Base-by-base conservation (phyloP, 2,888 invertebrate species). In the Acleris laterana region DNA sequence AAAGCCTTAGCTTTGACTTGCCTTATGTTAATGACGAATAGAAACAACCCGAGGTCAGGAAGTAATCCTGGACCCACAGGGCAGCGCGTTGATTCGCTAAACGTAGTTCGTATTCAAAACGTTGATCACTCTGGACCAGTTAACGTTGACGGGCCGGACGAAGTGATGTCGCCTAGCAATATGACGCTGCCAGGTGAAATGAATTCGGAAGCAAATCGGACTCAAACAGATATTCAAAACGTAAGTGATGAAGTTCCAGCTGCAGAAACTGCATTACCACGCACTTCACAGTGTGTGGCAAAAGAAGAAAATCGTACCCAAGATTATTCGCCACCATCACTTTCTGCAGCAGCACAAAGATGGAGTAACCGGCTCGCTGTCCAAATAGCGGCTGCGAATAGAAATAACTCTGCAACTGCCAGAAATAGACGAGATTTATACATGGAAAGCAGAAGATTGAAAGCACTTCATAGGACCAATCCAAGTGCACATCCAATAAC, bases 311-410 rank as follows among this genome's bases (percentile, higher is more conserved):
- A 69, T 69, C 74, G 72, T 48, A 63, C 65, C 62, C 72, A 73
- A 52, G 69, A 75, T 25, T 72, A 81, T 53, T 66, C 71, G 3
- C 69, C 77, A 16, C 62, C 75, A 13, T 70, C 77, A 17, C 70
- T 77, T 32, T 68, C 78, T 46, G 67, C 68, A 22, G 69, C 78
- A 4, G 69, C 78, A 4, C 85, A 88, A 68, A 77, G 78, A 51
- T 91, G 89, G 90, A 91, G 90, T 70, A 85, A 88, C 72, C 87
- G 93, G 1, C 82, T 93, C 13, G 93, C 93, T 1, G 90, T 93
- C 5, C 92, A 90, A 74, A 93, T 93, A 69, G 79, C 93, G 7
- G 92, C 87, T 13, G 93, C 90, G 0, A 93, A 93, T 68, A 84
- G 89, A 74, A 93, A 93, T 75, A 83, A 78, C 68, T 93, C 93